phyloP scores from a whole-genome alignment of 2,888 invertebrate species.

The Melinopterus prodromus region DNA sequence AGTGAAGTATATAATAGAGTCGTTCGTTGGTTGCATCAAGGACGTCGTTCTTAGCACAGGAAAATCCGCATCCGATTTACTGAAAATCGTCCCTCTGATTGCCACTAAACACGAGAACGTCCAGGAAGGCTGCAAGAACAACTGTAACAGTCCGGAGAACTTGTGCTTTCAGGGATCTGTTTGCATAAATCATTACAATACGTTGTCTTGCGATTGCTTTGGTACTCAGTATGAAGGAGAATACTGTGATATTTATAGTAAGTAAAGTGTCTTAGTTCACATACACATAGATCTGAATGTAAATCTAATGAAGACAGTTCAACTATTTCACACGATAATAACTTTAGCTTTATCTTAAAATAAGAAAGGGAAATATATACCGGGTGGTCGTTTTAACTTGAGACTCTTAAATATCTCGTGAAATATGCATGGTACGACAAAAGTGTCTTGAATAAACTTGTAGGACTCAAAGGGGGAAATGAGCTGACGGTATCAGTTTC shows the following conservation, averaged over 20 bases:
- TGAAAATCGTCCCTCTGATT: constrained; percentile 83
- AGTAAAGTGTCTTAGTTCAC: constrained; percentile 55
- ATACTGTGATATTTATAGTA: constrained; percentile 91
- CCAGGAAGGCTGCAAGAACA: constrained; percentile 87
- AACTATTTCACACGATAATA: too few relatives aligned
- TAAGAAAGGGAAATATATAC: too few relatives aligned
- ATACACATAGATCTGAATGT: neutral
- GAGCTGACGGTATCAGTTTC: too few relatives aligned
- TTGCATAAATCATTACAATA: constrained; percentile 92
- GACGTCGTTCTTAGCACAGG: constrained; percentile 87
- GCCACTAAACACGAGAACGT: constrained; percentile 91
- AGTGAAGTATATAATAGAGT: constrained; percentile 91
- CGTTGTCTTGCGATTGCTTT: constrained; percentile 91
- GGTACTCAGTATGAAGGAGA: constrained; percentile 92
- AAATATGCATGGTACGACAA: too few relatives aligned
- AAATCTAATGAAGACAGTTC: neutral
- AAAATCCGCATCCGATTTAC: constrained; percentile 82
- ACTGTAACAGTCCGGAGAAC: constrained; percentile 82
- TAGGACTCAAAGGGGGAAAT: too few relatives aligned
- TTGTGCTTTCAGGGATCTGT: constrained; percentile 87
- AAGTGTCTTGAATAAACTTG: too few relatives aligned
- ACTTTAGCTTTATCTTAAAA: too few relatives aligned
- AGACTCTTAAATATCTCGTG: too few relatives aligned
- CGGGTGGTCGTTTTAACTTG: too few relatives aligned
- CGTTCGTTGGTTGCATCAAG: constrained; percentile 90